Evolutionary conservation across 2,113 vertebrate genomes (phyloP).

Genomic region (Mustelus asterias): DNA sequence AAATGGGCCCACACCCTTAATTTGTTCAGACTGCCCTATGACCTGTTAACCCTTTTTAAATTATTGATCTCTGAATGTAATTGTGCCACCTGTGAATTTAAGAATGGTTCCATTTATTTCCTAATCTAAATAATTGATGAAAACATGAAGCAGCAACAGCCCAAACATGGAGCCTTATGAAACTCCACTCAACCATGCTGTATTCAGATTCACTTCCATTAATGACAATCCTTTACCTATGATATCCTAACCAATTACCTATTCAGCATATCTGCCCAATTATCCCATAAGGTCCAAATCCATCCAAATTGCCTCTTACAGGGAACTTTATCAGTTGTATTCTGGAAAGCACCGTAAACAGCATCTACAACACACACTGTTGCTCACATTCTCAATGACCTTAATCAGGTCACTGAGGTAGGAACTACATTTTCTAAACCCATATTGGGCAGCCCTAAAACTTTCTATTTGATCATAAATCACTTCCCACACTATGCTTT

Average conservation of each 20-base stretch:
- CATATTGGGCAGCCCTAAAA: not conserved
- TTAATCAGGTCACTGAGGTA: not conserved
- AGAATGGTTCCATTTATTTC: not conserved
- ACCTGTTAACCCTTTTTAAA: not conserved
- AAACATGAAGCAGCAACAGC: not conserved
- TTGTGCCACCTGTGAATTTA: not conserved
- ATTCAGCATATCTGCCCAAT: not conserved
- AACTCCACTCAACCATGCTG: not conserved
- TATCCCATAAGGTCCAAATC: not conserved
- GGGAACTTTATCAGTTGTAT: not conserved
- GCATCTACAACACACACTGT: not conserved
- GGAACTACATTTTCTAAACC: not conserved
- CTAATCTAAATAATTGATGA: slow-evolving; percentile 6
- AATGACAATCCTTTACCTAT: not conserved
- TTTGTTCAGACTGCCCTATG: not conserved
- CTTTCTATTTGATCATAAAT: not conserved
- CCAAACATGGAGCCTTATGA: not conserved
- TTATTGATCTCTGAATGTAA: not conserved
- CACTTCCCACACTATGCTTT: not conserved
- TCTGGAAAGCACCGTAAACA: not conserved
- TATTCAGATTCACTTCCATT: not conserved
- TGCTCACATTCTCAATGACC: not conserved
- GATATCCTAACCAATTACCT: not conserved
- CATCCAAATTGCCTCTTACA: not conserved
- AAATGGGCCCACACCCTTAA: not conserved